Conservation (phyloP, 2,888 invertebrate species). For the Fragum whitleyi region DNA sequence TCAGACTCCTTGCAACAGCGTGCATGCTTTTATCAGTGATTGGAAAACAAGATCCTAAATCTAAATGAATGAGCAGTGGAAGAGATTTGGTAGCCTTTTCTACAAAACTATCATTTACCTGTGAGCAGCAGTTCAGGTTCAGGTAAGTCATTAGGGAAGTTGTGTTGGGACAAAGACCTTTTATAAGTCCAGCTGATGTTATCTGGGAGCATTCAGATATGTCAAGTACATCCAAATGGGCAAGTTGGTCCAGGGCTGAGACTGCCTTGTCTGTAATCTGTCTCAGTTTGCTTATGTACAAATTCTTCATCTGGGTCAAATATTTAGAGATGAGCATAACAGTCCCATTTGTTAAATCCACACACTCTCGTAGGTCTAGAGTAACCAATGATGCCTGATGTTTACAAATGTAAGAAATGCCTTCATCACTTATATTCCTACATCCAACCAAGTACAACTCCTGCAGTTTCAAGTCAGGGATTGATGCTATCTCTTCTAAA, state of each 20-base stretch:
- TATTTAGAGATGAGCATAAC: constrained; percentile 88
- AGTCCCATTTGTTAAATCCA: constrained; percentile 89
- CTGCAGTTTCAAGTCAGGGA: constrained; percentile 87
- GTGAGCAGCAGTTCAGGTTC: constrained; percentile 80
- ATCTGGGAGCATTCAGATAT: constrained; percentile 90
- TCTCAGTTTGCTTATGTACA: constrained; percentile 89
- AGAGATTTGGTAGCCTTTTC: constrained; percentile 88
- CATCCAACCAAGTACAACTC: constrained; percentile 87
- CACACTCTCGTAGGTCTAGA: constrained; percentile 89
- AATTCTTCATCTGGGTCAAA: constrained; percentile 87
- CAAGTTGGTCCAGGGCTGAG: constrained; percentile 87
- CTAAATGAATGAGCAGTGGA: constrained; percentile 88
- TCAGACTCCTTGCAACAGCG: constrained; percentile 89
- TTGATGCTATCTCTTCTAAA: constrained; percentile 87
- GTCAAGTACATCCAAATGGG: constrained; percentile 88
- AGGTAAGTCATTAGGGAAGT: constrained; percentile 73
- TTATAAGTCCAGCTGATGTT: constrained; percentile 88
- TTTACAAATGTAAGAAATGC: constrained; percentile 87
- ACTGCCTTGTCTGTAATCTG: constrained; percentile 89
- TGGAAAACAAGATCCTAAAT: constrained; percentile 90
- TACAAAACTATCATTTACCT: constrained; percentile 88
- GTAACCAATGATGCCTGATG: constrained; percentile 87
- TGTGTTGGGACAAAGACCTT: constrained; percentile 86
- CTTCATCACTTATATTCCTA: constrained; percentile 88
- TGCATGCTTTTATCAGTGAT: constrained; percentile 90